A percentile compares a stretch with the other conserved stretches of the same genome.
phyloP scores from a whole-genome alignment of 2,113 vertebrate species.

The Helogale parvula region DNA sequence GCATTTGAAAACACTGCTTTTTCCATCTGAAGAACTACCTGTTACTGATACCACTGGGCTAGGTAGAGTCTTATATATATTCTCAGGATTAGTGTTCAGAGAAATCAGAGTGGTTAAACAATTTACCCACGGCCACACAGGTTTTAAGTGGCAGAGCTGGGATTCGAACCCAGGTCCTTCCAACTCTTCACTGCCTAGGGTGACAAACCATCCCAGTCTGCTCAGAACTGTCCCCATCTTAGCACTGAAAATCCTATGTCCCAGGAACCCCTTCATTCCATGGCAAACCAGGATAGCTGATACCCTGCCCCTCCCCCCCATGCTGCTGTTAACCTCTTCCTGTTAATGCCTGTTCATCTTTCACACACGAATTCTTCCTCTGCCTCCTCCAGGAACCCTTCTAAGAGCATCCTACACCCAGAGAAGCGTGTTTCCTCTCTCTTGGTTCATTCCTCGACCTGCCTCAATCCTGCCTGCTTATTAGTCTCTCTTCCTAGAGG shows the following conservation, averaged over 20 bases:
- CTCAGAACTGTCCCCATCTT: neutral
- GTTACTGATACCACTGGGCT: neutral
- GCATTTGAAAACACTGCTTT: neutral
- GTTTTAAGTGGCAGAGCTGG: neutral
- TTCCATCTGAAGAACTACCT: neutral
- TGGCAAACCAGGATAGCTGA: neutral
- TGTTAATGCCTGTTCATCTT: neutral
- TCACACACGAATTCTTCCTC: neutral
- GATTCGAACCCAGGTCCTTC: neutral
- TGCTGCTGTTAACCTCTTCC: neutral
- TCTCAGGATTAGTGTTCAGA: neutral
- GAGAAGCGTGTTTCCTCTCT: neutral
- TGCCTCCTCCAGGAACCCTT: neutral
- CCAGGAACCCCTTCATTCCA: neutral
- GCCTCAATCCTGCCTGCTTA: neutral
- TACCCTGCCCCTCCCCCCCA: rapidly evolving
- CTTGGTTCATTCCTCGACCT: neutral
- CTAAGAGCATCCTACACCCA: neutral
- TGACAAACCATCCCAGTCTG: neutral
- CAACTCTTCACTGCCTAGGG: neutral
- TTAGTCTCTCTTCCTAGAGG: neutral
- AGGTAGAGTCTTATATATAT: neutral
- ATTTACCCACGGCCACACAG: neutral
- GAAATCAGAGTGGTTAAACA: neutral
- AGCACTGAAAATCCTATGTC: neutral